Conservation (phyloP, 2,113 vertebrate species). For the Saccopteryx leptura region DNA sequence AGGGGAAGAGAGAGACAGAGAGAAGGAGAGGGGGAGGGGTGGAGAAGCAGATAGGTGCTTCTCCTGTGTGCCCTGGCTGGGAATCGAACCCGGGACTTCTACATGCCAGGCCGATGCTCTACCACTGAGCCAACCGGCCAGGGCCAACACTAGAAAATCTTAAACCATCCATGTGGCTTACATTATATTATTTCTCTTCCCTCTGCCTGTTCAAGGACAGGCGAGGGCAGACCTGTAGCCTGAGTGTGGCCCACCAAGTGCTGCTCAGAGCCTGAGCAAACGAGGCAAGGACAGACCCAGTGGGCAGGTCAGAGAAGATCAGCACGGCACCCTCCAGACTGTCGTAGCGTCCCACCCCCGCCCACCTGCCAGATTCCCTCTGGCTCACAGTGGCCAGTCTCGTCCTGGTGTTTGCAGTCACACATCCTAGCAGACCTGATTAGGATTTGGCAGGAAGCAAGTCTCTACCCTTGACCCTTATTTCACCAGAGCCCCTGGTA, state of each 20-base stretch:
- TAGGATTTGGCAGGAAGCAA: background rate
- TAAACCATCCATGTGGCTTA: background rate
- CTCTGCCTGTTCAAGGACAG: background rate
- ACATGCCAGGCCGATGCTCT: too few species aligned
- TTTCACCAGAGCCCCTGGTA: background rate
- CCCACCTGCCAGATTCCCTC: background rate
- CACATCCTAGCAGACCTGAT: background rate
- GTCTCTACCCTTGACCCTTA: rapidly evolving
- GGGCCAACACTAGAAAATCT: background rate
- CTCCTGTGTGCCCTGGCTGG: too few species aligned
- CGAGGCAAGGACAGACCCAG: background rate
- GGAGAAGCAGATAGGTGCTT: too few species aligned
- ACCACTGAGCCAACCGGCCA: too few species aligned
- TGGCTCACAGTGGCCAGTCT: background rate
- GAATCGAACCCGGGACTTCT: too few species aligned
- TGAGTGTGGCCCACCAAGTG: background rate
- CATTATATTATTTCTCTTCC: background rate
- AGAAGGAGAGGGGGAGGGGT: too few species aligned
- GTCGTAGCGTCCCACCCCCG: background rate
- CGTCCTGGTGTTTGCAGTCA: background rate
- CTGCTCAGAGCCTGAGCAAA: background rate
- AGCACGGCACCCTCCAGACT: background rate
- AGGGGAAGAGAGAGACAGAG: too few species aligned
- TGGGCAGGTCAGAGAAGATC: background rate
- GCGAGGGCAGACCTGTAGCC: background rate